These are phyloP conservation scores for Avahi laniger DNA, from an alignment of 2,797 vertebrate species.

Conservation along the genomic window DNA sequence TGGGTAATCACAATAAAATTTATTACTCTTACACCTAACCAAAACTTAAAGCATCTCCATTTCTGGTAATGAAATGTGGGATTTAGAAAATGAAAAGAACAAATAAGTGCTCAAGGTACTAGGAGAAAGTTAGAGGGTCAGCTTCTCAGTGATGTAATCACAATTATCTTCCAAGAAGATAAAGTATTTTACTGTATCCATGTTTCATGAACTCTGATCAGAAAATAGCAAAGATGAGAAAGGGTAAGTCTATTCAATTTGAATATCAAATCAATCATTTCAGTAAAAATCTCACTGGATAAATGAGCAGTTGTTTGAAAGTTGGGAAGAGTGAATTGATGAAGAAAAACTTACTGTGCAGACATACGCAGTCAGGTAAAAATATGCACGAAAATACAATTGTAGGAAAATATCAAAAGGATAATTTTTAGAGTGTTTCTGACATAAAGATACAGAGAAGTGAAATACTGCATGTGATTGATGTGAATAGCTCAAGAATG, in stretches of 20 bases:
- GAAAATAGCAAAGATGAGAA: slow-evolving; percentile 25
- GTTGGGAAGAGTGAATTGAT: background rate
- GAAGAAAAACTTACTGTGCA: slow-evolving; percentile 12
- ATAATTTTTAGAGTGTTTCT: slow-evolving; percentile 30
- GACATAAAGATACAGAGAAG: background rate
- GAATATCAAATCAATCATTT: background rate
- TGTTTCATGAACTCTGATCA: background rate
- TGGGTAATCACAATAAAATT: background rate
- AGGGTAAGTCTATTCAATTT: background rate
- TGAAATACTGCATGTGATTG: slow-evolving; percentile 11
- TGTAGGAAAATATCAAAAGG: background rate
- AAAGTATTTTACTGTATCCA: background rate
- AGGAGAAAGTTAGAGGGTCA: background rate
- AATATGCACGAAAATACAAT: slow-evolving; percentile 25
- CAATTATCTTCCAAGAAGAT: background rate
- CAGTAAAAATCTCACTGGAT: slow-evolving; percentile 29
- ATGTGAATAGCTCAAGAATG: slow-evolving; percentile 8
- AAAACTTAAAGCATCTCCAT: slow-evolving; percentile 8
- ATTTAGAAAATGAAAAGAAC: background rate
- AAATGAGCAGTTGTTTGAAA: background rate
- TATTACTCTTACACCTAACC: background rate
- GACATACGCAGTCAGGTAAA: background rate
- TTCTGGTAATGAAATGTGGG: background rate
- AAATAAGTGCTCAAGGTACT: background rate
- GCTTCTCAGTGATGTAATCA: background rate